A percentile compares a stretch with the other conserved stretches of the same genome.
Evolutionary conservation across 2,797 vertebrate genomes (phyloP).

Genomic region (Notolepis coatsorum): DNA sequence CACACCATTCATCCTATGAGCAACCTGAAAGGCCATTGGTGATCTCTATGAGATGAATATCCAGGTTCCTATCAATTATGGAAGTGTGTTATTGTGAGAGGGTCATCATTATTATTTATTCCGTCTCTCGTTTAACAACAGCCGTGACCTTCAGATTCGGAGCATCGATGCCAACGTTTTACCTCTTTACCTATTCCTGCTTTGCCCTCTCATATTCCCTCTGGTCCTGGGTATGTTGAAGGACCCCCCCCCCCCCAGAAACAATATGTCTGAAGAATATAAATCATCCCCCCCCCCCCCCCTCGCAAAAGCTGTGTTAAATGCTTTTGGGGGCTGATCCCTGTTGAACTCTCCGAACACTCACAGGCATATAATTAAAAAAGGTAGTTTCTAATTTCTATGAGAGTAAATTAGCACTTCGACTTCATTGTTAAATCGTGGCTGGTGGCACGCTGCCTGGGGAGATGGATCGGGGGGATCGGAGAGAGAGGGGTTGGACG

Average conservation of each 20-base stretch:
- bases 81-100: slow-evolving; percentile 9
- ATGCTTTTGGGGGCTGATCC: slow-evolving; percentile 70
- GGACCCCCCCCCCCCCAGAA: slow-evolving; percentile 47
- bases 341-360: slow-evolving; percentile 71
- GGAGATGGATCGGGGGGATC: slow-evolving; percentile 81
- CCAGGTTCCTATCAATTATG: too few species aligned
- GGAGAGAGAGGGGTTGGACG: slow-evolving; percentile 72
- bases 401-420: slow-evolving; percentile 77
- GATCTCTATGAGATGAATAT: too few species aligned
- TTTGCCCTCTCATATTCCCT: slow-evolving; percentile 47
- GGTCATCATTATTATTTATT: slow-evolving; percentile 6
- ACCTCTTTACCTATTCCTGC: slow-evolving; percentile 30
- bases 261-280: slow-evolving; percentile 65
- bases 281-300: slow-evolving; percentile 66
- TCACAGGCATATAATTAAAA: slow-evolving; percentile 83
- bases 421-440: slow-evolving; percentile 72
- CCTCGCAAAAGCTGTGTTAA: slow-evolving; percentile 69
- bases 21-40: too few species aligned
- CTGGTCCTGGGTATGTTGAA: slow-evolving; percentile 41
- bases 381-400: slow-evolving; percentile 82
- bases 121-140: slow-evolving; percentile 26
- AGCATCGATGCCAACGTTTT: slow-evolving; percentile 37
- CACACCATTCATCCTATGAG: background rate
- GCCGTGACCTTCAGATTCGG: slow-evolving; percentile 61
- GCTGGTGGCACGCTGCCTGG: slow-evolving; percentile 76